phyloP scores from a whole-genome alignment of 2,113 vertebrate species.

The Bos taurus region DNA sequence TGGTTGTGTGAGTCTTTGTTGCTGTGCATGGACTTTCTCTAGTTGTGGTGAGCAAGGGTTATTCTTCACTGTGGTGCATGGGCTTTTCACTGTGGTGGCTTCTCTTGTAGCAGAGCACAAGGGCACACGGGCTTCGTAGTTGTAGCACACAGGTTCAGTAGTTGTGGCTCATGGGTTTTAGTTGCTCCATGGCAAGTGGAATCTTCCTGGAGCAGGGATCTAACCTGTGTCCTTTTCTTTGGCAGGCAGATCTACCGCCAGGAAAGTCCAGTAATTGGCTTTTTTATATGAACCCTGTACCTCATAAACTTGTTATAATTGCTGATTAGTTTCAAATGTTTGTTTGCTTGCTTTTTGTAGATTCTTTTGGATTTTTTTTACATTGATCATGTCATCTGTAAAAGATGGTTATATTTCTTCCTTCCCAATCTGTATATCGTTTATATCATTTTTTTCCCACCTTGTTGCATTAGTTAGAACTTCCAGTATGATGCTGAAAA shows the following conservation, averaged over 20 bases:
- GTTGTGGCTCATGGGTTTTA: background rate
- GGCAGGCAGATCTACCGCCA: background rate
- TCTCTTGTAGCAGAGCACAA: background rate
- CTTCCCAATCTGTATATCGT: background rate
- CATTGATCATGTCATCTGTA: background rate
- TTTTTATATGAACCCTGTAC: background rate
- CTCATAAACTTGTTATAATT: background rate
- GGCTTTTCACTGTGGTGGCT: background rate
- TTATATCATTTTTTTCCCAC: background rate
- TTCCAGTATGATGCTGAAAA: background rate
- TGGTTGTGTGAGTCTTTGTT: background rate
- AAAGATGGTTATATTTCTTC: background rate
- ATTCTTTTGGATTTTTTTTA: background rate
- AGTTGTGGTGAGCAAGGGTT: background rate
- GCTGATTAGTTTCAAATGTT: background rate
- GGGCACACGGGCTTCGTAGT: background rate
- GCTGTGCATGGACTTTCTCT: background rate
- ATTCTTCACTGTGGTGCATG: background rate
- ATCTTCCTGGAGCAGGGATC: background rate
- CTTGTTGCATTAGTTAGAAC: background rate
- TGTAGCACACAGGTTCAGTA: background rate
- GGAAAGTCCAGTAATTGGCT: background rate
- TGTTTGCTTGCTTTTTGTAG: background rate
- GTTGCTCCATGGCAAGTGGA: background rate
- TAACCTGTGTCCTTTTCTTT: background rate